phyloP scores from a whole-genome alignment of 1,140 invertebrate genomes.

The Formica selysi region DNA sequence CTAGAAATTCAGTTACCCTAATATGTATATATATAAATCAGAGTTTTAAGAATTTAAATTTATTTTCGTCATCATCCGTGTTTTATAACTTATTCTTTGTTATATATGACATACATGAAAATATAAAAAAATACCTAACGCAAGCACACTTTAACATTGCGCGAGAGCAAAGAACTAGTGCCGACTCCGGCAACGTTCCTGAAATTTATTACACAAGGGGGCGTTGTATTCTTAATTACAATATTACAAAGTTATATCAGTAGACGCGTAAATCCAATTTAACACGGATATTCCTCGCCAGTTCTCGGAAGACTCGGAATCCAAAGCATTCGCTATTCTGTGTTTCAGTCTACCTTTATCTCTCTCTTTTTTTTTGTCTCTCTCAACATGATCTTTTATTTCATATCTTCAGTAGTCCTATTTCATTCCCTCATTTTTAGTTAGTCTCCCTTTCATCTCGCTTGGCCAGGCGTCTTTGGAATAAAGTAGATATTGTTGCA shows the following conservation, averaged over 20 bases:
- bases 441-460: conserved; percentile 3
- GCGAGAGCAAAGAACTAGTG: conserved; percentile 9
- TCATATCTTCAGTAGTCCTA: conserved; percentile 17
- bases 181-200: neutral
- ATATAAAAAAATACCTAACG: neutral
- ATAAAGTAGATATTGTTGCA: conserved; percentile 15
- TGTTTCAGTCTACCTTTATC: neutral
- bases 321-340: conserved; percentile 21
- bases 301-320: conserved; percentile 10
- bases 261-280: conserved; percentile 58
- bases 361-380: neutral
- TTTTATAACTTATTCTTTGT: neutral
- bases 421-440: conserved; percentile 30
- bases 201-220: conserved; percentile 39
- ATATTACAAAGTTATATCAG: conserved; percentile 62
- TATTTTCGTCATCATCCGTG: neutral
- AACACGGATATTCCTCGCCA: conserved; percentile 53
- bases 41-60: conserved; percentile 21
- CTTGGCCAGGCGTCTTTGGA: neutral
- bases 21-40: neutral
- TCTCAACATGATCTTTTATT: neutral
- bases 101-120: neutral
- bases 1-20: neutral
- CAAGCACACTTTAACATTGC: neutral
- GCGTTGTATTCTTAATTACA: conserved; percentile 61